Percentiles rank a stretch among this genome's conserved stretches.
Conservation (phyloP, 2,888 invertebrate species). For the Lutraria lutraria region DNA sequence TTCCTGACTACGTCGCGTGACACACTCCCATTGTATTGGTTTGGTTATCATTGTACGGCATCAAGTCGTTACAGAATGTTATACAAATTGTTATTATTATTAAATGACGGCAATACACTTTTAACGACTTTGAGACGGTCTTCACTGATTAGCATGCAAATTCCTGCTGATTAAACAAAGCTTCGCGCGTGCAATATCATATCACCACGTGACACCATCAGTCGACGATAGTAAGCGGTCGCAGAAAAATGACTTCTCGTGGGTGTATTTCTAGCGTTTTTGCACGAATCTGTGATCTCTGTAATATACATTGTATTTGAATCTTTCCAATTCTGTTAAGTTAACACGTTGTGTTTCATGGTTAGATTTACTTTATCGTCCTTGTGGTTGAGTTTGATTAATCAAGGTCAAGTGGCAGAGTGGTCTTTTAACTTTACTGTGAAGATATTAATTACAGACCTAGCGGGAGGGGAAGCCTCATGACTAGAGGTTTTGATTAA, state of each 20-base stretch:
- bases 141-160: conserved; percentile 69
- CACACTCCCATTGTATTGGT: conserved; percentile 61
- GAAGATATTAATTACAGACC: conserved; percentile 74
- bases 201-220: conserved; percentile 57
- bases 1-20: conserved; percentile 66
- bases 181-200: conserved; percentile 49
- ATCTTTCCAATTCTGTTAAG: conserved; percentile 51
- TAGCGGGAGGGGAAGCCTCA: conserved; percentile 69
- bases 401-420: conserved; percentile 59
- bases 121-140: conserved; percentile 65
- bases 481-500: conserved; percentile 68
- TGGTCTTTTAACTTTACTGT: conserved; percentile 60
- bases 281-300: conserved; percentile 41
- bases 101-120: conserved; percentile 70
- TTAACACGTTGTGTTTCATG: conserved; percentile 62
- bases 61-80: conserved; percentile 71
- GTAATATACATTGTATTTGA: conserved; percentile 23
- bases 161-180: conserved; percentile 61
- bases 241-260: conserved; percentile 48
- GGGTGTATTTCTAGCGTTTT: conserved; percentile 54
- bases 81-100: conserved; percentile 69
- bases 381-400: conserved; percentile 69
- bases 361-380: conserved; percentile 67
- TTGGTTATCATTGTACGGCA: conserved; percentile 63
- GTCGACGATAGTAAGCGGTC: conserved; percentile 39